Base-by-base conservation (phyloP, 2,797 vertebrate genomes). In the Sus cebifrons region DNA sequence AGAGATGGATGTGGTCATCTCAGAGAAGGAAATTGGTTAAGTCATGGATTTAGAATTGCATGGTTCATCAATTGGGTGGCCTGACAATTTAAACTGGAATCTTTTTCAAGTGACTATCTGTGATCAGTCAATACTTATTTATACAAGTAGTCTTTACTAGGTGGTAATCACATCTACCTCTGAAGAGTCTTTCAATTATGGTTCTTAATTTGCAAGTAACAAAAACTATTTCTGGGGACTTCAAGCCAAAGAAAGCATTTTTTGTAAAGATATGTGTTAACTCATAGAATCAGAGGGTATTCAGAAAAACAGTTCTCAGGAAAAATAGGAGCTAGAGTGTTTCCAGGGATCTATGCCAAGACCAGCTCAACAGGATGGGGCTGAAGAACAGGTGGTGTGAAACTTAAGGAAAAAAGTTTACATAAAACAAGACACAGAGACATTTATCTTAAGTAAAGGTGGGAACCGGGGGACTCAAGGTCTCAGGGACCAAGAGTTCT, bases 211-310 rank as follows among this genome's bases (percentile, higher is more conserved):
- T 85, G 54, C 36, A 86, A 56, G 36, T 60, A 89, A 78, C 16
- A 93, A 70, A 91, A 86, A 86, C 77, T 86, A 60, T 52, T 75
- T 93, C 70, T 94, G 52, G 36, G 49, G 95, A 65, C 14, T 93
- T 96, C 82, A 92, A 92, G 77, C 71, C 75, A 93, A 82, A 89
- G 44, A 64, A 68, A 9, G 10, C 71, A 71, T 81, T 73, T 95
- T 95, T 95, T 75, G 32, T 52, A 93, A 95, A 49, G 29, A 67
- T 85, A 40, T 79, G 29, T 29, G 27, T 73, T 95, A 68, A 23
- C 67, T 65, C 14, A 54, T 68, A 62, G 71, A 74, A 36, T 65
- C 25, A 23, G 79, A 77, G 13, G 10, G 27, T 79, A 65, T 81
- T 56, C 36, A 29, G 32, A 83, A 5, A 68, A 89, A 93, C 12